Evolutionary conservation across 35 echinoderm and acorn worm genomes (phyloP), one percentile per base, ranked within the genome.

Genomic region (Hemicentrotus pulcherrimus): DNA sequence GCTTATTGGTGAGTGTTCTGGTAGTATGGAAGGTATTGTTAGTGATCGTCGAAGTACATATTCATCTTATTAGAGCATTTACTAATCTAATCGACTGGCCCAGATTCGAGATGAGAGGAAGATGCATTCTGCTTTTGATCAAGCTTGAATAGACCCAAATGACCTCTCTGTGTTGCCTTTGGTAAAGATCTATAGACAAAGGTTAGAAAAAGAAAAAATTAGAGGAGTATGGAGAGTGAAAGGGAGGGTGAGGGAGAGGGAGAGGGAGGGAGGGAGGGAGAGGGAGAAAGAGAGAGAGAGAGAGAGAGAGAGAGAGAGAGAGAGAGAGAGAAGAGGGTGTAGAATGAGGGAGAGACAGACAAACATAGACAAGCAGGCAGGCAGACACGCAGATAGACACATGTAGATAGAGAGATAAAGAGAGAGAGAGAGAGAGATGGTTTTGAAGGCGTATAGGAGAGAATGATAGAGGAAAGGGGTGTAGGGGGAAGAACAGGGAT

Each of bases 31-130:
- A 78, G 65, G 19, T 28, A 78, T 78, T 78, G 19, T 78, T 22
- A 15, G 4, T 78, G 19, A 78, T 78, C 65, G n/a, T 78, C 4
- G 65, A n/a, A 78, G 65, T 78, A 78, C 22, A 78, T 78, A 28
- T 28, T 78, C 2, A 78, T 78, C 65, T n/a, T 78, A 78, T 78
- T 78, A 78, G 24, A 78, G 19, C 19, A n/a, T 78, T 78, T 78
- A 78, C 65, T 78, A 78, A 78, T 78, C 65, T 78, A 78, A 78
- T 78, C 19, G 65, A 78, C 19, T 78, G 65, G 65, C 65, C 65
- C 65, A 78, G 65, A 78, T 78, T 78, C 5, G 65, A 28, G 19
- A 78, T 78, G 65, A 78, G 24, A 78, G 19, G 19, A 22, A n/a
- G 28, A 78, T 78, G 65, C 65, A 7, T 78, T n/a, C 65, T 78